Percentiles rank a stretch among this genome's conserved stretches.
These are phyloP conservation scores for Xiphophorus hellerii DNA, from an alignment of 2,113 vertebrate species.

Conservation along the genomic window DNA sequence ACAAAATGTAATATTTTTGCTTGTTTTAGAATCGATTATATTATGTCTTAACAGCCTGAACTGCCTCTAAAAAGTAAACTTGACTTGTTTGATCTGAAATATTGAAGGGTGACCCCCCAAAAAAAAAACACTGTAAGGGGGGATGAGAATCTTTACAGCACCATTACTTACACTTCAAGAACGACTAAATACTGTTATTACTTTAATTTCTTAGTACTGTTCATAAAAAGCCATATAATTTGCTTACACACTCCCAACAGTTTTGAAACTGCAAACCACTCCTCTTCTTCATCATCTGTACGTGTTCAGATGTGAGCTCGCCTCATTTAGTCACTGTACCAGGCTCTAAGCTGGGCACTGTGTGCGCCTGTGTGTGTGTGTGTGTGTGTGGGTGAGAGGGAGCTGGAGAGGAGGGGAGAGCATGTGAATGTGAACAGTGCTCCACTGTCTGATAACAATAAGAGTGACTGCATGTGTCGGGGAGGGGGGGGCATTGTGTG, in stretches of 20 bases:
- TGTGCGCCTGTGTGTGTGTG: conserved; percentile 11
- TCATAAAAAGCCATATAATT: conserved; percentile 18
- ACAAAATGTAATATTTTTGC: too few species aligned
- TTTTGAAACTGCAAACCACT: conserved; percentile 8
- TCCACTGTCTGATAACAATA: conserved; percentile 70
- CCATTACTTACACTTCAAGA: conserved; percentile 47
- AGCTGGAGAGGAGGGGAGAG: conserved; percentile 18
- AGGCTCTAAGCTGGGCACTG: conserved; percentile 56
- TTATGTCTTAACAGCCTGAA: too few species aligned
- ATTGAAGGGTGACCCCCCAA: neutral
- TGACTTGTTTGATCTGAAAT: neutral
- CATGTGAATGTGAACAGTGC: conserved; percentile 61
- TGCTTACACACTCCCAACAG: conserved; percentile 33
- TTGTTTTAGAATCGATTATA: too few species aligned
- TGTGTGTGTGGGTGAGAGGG: conserved; percentile 10
- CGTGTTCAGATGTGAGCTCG: conserved; percentile 42
- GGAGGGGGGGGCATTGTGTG: conserved; percentile 44
- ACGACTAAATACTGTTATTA: conserved; percentile 34
- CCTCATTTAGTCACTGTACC: conserved; percentile 54
- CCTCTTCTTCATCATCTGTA: conserved; percentile 22
- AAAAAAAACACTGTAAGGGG: neutral
- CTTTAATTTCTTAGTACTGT: conserved; percentile 19
- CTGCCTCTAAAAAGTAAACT: too few species aligned
- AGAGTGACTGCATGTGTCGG: conserved; percentile 63
- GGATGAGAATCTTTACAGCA: neutral